These are phyloP conservation scores for Cavia porcellus DNA, from an alignment of 2,113 vertebrate genomes.

Conservation along the genomic window DNA sequence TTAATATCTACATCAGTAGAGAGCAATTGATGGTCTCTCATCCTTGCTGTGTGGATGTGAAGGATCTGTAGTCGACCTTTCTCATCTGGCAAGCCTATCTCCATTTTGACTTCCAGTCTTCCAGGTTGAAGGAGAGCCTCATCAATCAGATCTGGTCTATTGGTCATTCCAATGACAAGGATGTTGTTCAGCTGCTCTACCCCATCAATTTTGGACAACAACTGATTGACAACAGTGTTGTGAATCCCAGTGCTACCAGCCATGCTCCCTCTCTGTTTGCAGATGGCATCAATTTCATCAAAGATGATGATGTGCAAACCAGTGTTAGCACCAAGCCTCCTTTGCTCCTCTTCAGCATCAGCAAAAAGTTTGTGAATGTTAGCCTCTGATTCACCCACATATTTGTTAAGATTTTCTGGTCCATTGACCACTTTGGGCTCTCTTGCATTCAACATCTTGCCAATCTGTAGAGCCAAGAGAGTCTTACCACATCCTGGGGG, in stretches of 20 bases:
- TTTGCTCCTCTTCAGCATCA: constrained; percentile 98
- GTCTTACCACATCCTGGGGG: constrained; percentile 98
- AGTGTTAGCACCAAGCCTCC: constrained; percentile 97
- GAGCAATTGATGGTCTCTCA: constrained; percentile 94
- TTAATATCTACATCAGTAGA: constrained; percentile 91
- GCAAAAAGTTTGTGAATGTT: constrained; percentile 99
- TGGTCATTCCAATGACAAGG: constrained; percentile 99
- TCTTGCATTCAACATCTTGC: constrained; percentile 98
- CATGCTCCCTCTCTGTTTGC: constrained; percentile 99
- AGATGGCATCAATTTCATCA: constrained; percentile 99
- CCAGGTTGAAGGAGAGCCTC: constrained; percentile 97
- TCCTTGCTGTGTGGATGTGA: constrained; percentile 95
- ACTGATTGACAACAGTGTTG: constrained; percentile 97
- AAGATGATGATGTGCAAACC: constrained; percentile 99
- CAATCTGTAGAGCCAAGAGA: constrained; percentile 98
- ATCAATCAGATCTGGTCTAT: constrained; percentile 98
- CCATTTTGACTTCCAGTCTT: constrained; percentile 98
- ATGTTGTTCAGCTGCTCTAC: constrained; percentile 99
- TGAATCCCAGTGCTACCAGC: constrained; percentile 97
- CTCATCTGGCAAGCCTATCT: constrained; percentile 97
- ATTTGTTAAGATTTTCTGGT: constrained; percentile 98
- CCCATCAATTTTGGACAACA: constrained; percentile 98
- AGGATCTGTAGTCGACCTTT: constrained; percentile 96
- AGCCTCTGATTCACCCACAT: constrained; percentile 97
- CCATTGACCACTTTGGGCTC: constrained; percentile 99